phyloP scores from a whole-genome alignment of 2,113 vertebrate species.

The Bubalus kerabau region DNA sequence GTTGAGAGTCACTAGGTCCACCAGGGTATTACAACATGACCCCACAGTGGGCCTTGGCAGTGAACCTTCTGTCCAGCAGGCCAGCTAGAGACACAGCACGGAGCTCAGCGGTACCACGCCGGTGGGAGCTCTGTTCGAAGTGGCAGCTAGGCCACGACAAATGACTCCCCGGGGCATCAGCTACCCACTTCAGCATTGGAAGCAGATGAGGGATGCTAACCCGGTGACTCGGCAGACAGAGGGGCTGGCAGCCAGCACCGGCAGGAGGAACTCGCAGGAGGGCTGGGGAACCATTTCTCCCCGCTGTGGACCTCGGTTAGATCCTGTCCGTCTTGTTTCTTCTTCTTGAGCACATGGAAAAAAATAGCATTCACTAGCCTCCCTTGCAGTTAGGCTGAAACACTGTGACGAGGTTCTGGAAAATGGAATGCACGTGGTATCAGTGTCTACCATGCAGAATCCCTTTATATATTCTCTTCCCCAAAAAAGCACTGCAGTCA shows the following conservation, averaged over 20 bases:
- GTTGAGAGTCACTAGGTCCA: background rate
- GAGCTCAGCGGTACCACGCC: background rate
- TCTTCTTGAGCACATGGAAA: background rate
- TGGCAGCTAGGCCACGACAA: background rate
- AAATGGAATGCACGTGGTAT: background rate
- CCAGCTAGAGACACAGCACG: background rate
- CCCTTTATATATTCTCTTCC: background rate
- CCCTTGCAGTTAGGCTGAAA: background rate
- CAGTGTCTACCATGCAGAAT: background rate
- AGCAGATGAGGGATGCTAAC: background rate
- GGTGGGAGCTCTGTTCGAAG: background rate
- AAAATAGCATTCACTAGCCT: background rate
- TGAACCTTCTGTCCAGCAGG: background rate
- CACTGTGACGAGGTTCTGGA: background rate
- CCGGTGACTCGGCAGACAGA: background rate
- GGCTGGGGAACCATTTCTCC: background rate
- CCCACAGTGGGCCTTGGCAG: too few relatives aligned
- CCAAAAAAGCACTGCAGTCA: background rate
- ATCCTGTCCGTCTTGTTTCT: background rate
- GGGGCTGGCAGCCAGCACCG: too few relatives aligned
- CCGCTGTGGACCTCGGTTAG: background rate
- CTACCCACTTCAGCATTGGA: background rate
- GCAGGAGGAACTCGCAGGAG: too few relatives aligned
- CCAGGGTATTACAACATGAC: background rate
- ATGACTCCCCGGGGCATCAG: background rate